Evolutionary conservation across 2,888 invertebrate genomes (phyloP), one percentile per base, ranked within the genome.

Genomic region (Labia minor): DNA sequence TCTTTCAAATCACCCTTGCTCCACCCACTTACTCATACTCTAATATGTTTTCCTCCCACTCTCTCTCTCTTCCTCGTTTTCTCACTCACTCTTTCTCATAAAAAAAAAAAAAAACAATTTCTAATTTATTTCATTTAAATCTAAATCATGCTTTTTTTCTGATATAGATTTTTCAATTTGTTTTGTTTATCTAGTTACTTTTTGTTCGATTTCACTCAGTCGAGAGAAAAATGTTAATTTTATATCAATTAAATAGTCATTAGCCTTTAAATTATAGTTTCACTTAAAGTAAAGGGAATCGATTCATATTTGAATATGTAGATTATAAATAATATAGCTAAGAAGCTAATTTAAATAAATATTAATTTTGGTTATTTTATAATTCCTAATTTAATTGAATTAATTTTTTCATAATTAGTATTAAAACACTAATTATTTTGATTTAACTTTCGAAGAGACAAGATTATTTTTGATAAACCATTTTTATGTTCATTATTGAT

Each of bases 81-180:
- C n/a, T 68, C 72, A 69, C 68, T 63, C 63, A 70, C 37, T 68
- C 71, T 71, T 69, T n/a, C n/a, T n/a, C n/a, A n/a, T n/a, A n/a
- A 33, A 11, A 11, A 11, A 6, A 33, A 11, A 33, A 49, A 49
- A 49, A 49, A 49, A 2, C 49, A 49, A 49, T 49, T 49, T 49
- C 49, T 49, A 49, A 49, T 49, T 49, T 49, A 49, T 14, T 49
- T 49, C 49, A 49, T 49, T 49, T 49, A 49, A 49, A 49, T 49
- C 49, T 3, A 49, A 49, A 49, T 49, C n/a, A 49, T 49, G 3
- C 49, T 49, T 49, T 49, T 26, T 26, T 3, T 26, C 6, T 21
- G 8, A 8, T 62, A 18, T 21, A 26, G 37, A 21, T 21, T 10
- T 70, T 69, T 68, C 65, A 61, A 66, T 66, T 65, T 65, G 68